Evolutionary conservation across 2,888 invertebrate species (phyloP), one percentile per base, ranked within the genome.

Genomic region (Drosophila eohydei): DNA sequence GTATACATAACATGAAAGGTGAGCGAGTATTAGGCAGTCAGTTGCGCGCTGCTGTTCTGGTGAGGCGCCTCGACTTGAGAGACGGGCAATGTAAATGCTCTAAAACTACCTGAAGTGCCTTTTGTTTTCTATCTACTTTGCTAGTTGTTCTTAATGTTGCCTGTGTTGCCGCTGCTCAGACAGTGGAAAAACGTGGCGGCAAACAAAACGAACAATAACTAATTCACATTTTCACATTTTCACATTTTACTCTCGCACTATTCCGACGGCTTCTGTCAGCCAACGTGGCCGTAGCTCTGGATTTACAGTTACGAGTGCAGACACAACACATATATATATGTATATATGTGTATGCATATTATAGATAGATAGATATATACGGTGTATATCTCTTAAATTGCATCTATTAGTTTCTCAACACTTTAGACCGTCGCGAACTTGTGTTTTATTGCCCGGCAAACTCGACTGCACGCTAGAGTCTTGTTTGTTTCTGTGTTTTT

Each of bases 141-240:
- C 52, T 26, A 52, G 52, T 9, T 52, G 26, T n/a, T 52, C 34
- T n/a, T 52, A 21, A 26, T 38, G 52, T 26, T 38, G 36, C 1
- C 30, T 30, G 34, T 38, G 52, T 34, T 70, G 70, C 30, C 57
- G 67, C 41, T 79, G 76, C 55, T 64, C 79, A 83, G 41, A 59
- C 62, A 80, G 44, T 68, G 79, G 83, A 83, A 79, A 78, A 79
- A 83, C 76, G 80, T 63, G 32, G 63, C 44, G 57, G 71, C 46
- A 64, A 60, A 66, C 46, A 55, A 55, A 62, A 63, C 63, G 57
- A 77, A 77, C 73, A 78, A 78, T 63, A 81, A 71, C 59, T 59
- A 71, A 34, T 58, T 72, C 32, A 30, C 69, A 48, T 54, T 71
- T 60, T 48, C 44, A 51, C 70, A 21, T 54, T 71, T 60, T 48